These are phyloP conservation scores for Isichthys henryi DNA, from an alignment of 2,113 vertebrate genomes.

Conservation along the genomic window DNA sequence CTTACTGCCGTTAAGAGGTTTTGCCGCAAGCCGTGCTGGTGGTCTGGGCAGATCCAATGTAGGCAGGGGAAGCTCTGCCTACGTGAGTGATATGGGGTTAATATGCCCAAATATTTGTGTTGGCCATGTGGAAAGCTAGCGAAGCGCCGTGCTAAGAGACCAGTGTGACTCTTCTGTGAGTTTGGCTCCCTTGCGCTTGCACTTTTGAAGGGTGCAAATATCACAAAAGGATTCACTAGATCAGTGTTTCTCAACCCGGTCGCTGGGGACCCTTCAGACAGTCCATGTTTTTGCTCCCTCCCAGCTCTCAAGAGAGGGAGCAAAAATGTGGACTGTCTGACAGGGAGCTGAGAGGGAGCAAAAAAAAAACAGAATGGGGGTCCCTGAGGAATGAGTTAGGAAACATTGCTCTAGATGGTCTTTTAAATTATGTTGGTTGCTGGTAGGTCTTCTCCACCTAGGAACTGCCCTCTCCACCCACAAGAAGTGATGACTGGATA, in stretches of 20 bases:
- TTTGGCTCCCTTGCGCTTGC: not conserved
- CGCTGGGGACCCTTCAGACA: not conserved
- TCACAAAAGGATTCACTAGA: conserved; percentile 1
- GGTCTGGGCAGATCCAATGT: not conserved
- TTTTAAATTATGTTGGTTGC: not conserved
- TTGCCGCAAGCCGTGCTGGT: not conserved
- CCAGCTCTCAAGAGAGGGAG: not conserved
- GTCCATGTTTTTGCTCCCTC: not conserved
- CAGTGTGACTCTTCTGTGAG: not conserved
- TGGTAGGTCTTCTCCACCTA: not conserved
- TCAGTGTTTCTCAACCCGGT: not conserved
- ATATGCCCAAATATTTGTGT: not conserved
- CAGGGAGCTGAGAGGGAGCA: not conserved
- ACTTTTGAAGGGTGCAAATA: not conserved
- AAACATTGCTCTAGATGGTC: not conserved
- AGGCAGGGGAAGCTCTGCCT: not conserved
- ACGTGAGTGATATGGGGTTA: not conserved
- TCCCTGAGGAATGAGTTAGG: not conserved
- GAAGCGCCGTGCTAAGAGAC: not conserved
- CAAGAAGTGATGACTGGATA: not conserved
- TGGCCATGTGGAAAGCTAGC: not conserved
- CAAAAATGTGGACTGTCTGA: not conserved
- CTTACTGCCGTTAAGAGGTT: not conserved
- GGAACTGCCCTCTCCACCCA: not conserved
- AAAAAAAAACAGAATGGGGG: not conserved